A percentile compares a stretch with the other conserved stretches of the same genome.
phyloP scores from a whole-genome alignment of 2,113 vertebrate genomes.

The Peromyscus polionotus region DNA sequence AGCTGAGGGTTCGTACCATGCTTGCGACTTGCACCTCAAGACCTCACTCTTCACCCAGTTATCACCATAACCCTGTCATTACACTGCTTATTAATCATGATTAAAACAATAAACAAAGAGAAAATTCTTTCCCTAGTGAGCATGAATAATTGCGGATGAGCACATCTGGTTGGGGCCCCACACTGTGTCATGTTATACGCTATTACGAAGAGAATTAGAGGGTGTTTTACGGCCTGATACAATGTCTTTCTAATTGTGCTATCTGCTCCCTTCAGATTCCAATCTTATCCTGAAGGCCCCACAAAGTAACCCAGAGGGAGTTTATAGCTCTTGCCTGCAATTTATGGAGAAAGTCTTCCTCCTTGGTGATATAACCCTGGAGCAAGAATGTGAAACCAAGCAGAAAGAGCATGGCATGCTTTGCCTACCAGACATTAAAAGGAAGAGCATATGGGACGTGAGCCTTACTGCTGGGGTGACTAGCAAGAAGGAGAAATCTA shows the following conservation, averaged over 20 bases:
- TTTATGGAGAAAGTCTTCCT: slow-evolving; percentile 36
- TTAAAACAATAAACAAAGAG: slow-evolving; percentile 75
- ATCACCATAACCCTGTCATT: slow-evolving; percentile 59
- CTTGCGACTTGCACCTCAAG: slow-evolving; percentile 36
- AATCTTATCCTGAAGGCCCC: slow-evolving; percentile 7
- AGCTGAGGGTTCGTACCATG: not conserved
- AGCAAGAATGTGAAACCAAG: slow-evolving; percentile 45
- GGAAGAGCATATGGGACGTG: not conserved
- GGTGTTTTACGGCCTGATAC: slow-evolving; percentile 51
- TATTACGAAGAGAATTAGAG: not conserved
- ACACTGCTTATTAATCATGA: slow-evolving; percentile 69
- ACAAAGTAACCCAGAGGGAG: slow-evolving; percentile 20
- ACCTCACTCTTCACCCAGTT: slow-evolving; percentile 44
- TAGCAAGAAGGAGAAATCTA: not conserved
- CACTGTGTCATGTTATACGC: not conserved
- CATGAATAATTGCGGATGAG: slow-evolving; percentile 68
- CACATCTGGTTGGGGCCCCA: slow-evolving; percentile 1
- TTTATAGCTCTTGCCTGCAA: not conserved
- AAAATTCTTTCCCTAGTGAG: slow-evolving; percentile 58
- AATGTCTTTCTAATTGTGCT: slow-evolving; percentile 53
- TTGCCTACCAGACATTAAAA: not conserved
- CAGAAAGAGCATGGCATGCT: not conserved
- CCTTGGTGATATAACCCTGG: not conserved
- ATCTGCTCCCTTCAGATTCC: slow-evolving; percentile 57
- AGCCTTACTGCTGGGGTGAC: not conserved